Evolutionary conservation across 2,888 invertebrate species (phyloP), one percentile per base, ranked within the genome.

Genomic region (Drosophila borealis): DNA sequence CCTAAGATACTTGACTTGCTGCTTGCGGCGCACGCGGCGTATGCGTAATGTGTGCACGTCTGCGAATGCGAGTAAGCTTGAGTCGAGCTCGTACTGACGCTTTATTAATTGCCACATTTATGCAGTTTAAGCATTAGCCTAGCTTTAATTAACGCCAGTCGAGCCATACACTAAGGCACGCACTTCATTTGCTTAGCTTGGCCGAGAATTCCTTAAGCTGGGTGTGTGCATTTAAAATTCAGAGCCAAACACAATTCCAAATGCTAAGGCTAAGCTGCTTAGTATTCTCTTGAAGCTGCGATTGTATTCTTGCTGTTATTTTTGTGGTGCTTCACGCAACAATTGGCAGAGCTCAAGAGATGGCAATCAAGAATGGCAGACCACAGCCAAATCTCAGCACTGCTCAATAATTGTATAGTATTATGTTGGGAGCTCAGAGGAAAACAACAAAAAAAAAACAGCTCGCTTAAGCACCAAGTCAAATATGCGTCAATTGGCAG

Each of bases 401-500:
- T 56, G 69, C 87, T 82, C 84, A 86, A 87, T 87, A 84, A 87
- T 82, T 88, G 83, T 80, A 67, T 74, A 62, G 70, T 68, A 68
- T 77, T 78, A 69, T 69, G 71, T 76, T 53, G 54, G 62, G 34
- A 48, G 63, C 44, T 36, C 44, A 46, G 46, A 56, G 21, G 8
- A 36, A 37, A 4, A 42, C 17, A 45, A 64, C 53, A 34, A 61
- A 33, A 19, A 34, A n/a, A 46, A 42, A 60, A 62, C 48, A 36
- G 42, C 14, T 49, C 25, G 54, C 42, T 68, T 61, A 61, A 64
- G 80, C 84, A 69, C 67, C 80, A 84, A 87, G 79, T 74, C 85
- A 88, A 88, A 88, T 85, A 83, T 81, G 81, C 82, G 86, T 79
- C 88, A 88, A 84, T 87, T 86, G 85, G 76, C 87, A 83, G 87